Percentiles rank a stretch among this genome's conserved stretches.
These are phyloP conservation scores for Perizoma affinitatum DNA, from an alignment of 2,888 invertebrate species.

Conservation along the genomic window DNA sequence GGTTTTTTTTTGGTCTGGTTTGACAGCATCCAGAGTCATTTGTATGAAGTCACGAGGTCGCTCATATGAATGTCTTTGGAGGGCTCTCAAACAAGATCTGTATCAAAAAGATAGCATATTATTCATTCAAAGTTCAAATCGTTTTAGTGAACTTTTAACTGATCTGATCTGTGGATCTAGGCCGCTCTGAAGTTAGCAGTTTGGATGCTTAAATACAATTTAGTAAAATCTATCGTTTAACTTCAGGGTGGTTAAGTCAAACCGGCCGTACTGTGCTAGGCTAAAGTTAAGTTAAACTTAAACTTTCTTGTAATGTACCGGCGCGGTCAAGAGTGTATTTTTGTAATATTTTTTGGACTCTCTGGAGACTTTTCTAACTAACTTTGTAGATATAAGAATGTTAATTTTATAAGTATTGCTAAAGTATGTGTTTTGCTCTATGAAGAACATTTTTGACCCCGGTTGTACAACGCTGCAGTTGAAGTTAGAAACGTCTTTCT, in stretches of 20 bases:
- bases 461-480: conserved; percentile 3
- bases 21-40: too few species aligned
- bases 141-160: too few species aligned
- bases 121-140: too few species aligned
- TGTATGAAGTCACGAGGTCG: too few species aligned
- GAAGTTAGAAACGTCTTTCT: conserved; percentile 1
- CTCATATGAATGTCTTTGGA: too few species aligned
- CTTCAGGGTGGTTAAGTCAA: too few species aligned
- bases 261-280: too few species aligned
- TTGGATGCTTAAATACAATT: background rate
- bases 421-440: background rate
- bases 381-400: background rate
- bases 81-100: too few species aligned
- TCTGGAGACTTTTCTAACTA: conserved; percentile 4
- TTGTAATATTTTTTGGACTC: background rate
- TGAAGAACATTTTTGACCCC: conserved; percentile 14
- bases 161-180: background rate
- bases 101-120: too few species aligned
- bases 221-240: too few species aligned
- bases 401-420: conserved; percentile 5
- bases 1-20: too few species aligned
- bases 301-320: conserved; percentile 38
- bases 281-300: background rate
- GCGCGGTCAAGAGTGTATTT: conserved; percentile 48
- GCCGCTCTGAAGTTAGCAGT: background rate